These are phyloP conservation scores for Eupithecia pulchellata DNA, from an alignment of 2,888 invertebrate genomes.

Conservation along the genomic window DNA sequence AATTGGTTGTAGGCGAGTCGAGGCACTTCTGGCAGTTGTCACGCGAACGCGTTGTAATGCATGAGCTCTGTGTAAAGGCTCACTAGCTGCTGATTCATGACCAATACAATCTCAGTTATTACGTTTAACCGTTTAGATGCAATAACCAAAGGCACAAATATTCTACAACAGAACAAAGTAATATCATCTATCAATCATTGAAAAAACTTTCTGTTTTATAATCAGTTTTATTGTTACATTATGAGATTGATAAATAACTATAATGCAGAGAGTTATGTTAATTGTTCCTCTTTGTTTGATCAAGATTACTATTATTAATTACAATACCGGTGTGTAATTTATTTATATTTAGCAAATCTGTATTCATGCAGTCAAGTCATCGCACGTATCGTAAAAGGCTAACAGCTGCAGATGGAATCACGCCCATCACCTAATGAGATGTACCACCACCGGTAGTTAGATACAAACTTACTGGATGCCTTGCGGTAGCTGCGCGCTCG, in stretches of 20 bases:
- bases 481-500: conserved; percentile 79
- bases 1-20: conserved; percentile 71
- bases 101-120: conserved; percentile 14
- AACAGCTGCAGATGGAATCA: conserved; percentile 34
- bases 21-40: conserved; percentile 45
- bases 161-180: conserved; percentile 23
- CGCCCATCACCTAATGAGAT: conserved; percentile 42
- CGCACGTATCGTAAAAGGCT: conserved; percentile 27
- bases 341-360: conserved; percentile 16
- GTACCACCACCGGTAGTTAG: conserved; percentile 39
- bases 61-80: conserved; percentile 25
- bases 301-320: conserved; percentile 32
- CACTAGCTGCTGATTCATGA: conserved; percentile 3
- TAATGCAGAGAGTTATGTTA: conserved; percentile 36
- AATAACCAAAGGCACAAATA: conserved; percentile 33
- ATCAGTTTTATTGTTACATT: conserved; percentile 1
- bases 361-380: conserved; percentile 28
- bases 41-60: conserved; percentile 36
- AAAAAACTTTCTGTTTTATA: not conserved
- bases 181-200: not conserved
- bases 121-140: conserved; percentile 22
- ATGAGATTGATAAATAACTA: conserved; percentile 21
- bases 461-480: conserved; percentile 84
- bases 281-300: conserved; percentile 21
- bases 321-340: conserved; percentile 20